phyloP scores from a whole-genome alignment of 2,888 invertebrate genomes.

The Drepana falcataria region DNA sequence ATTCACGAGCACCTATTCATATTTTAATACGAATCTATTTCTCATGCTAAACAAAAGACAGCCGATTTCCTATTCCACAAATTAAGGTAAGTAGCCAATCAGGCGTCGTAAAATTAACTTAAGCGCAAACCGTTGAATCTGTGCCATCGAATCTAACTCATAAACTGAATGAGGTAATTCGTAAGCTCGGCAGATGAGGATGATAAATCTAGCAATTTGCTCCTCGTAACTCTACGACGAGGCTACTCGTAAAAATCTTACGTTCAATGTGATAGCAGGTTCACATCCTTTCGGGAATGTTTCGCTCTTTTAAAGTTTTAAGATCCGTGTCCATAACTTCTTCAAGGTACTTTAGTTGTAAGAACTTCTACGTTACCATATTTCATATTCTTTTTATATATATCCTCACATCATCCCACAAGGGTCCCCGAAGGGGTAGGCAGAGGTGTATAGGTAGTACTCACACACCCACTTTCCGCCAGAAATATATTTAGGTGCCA shows the following conservation, averaged over 20 bases:
- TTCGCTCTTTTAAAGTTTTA: not conserved
- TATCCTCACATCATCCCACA: too few species aligned
- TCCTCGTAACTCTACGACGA: slow-evolving; percentile 38
- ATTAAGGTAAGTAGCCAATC: slow-evolving; percentile 34
- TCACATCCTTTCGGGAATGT: not conserved
- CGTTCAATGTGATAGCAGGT: not conserved
- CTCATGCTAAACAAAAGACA: not conserved
- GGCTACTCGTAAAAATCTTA: slow-evolving; percentile 10
- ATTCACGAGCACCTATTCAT: too few species aligned
- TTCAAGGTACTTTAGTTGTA: slow-evolving; percentile 6
- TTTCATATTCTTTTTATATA: too few species aligned
- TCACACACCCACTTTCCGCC: too few species aligned
- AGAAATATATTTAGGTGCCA: too few species aligned
- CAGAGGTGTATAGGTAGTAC: too few species aligned
- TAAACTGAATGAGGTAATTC: slow-evolving; percentile 54
- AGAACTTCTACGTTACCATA: too few species aligned
- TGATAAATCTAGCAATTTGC: slow-evolving; percentile 48
- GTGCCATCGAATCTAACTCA: slow-evolving; percentile 28
- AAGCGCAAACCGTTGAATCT: slow-evolving; percentile 50
- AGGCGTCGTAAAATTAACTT: slow-evolving; percentile 45
- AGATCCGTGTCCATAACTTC: not conserved
- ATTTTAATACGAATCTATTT: too few species aligned
- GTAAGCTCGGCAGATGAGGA: slow-evolving; percentile 44
- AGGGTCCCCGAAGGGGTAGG: too few species aligned
- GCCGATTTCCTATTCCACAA: slow-evolving; percentile 5